Percentiles rank a stretch among this genome's conserved stretches.
These are phyloP conservation scores for Vulpes lagopus DNA, from an alignment of 2,113 vertebrate species.

Conservation along the genomic window DNA sequence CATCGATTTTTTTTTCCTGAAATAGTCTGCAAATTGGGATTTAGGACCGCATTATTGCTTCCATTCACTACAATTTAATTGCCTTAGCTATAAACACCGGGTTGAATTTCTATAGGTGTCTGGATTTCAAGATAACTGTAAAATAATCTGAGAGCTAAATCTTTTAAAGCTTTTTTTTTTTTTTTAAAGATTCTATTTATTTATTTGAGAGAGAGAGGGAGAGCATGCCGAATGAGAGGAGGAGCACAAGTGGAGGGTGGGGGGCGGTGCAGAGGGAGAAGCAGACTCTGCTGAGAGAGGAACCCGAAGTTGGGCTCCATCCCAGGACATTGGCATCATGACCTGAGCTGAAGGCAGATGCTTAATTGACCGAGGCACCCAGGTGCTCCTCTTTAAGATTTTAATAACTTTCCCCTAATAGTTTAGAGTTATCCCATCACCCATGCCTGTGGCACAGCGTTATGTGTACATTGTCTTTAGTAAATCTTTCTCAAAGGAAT, in stretches of 20 bases:
- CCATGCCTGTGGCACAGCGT: neutral
- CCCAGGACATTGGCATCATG: too few species aligned
- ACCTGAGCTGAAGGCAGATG: too few species aligned
- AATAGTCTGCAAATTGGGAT: neutral
- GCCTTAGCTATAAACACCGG: neutral
- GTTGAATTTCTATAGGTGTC: neutral
- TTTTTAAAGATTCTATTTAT: too few species aligned
- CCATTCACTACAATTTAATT: neutral
- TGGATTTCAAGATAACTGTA: neutral
- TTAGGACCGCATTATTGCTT: neutral
- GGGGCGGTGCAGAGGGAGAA: too few species aligned
- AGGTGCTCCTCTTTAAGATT: too few species aligned
- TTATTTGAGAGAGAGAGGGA: too few species aligned
- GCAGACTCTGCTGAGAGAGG: too few species aligned
- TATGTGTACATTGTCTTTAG: fast-evolving
- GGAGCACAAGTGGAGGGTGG: too few species aligned
- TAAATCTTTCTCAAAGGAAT: neutral
- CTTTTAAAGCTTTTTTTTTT: neutral
- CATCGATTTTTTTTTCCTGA: neutral
- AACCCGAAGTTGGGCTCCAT: too few species aligned
- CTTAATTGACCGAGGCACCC: too few species aligned
- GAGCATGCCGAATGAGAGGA: too few species aligned
- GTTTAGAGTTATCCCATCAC: neutral
- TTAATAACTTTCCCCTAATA: neutral
- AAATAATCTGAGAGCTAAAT: neutral